Percentiles rank a stretch among this genome's conserved stretches.
Evolutionary conservation across 2,888 invertebrate species (phyloP).

Genomic region (Merodon equestris): DNA sequence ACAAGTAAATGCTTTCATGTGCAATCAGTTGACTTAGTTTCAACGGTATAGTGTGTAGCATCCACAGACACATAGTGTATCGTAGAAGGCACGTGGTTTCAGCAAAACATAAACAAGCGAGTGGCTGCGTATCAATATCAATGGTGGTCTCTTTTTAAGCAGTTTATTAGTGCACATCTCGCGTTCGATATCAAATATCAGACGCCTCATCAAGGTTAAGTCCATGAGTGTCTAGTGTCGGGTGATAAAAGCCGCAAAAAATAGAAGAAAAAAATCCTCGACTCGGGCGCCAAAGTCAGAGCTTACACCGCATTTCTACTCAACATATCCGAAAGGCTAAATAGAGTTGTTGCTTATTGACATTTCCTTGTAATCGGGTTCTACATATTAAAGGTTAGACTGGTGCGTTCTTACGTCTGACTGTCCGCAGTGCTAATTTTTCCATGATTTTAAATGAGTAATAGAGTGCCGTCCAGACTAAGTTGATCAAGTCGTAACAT

Average conservation of each 20-base stretch:
- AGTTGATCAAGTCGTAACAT: conserved; percentile 32
- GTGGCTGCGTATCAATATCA: conserved; percentile 12
- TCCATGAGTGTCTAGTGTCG: conserved; percentile 36
- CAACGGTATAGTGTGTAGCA: neutral
- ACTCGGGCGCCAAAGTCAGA: conserved; percentile 7
- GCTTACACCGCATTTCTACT: conserved; percentile 10
- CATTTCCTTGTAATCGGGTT: conserved; percentile 3
- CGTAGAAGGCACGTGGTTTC: conserved; percentile 46
- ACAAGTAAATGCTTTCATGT: conserved; percentile 19
- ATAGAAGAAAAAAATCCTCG: conserved; percentile 1
- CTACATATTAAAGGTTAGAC: no score
- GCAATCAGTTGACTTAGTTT: neutral
- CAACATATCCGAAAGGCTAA: conserved; percentile 28
- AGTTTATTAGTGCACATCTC: conserved; percentile 3
- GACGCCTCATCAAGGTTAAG: conserved; percentile 23
- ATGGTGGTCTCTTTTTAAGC: conserved; percentile 5
- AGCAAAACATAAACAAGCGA: conserved; percentile 10
- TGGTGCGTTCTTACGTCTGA: no score
- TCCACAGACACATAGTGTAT: neutral
- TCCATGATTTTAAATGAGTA: no score
- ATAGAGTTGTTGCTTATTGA: conserved; percentile 6
- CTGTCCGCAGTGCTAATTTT: no score
- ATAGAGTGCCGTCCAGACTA: conserved; percentile 15
- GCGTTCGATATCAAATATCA: conserved; percentile 12
- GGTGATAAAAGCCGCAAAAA: conserved; percentile 34